Evolutionary conservation across 2,113 vertebrate species (phyloP), one percentile per base, ranked within the genome.

Genomic region (Cynocephalus volans): DNA sequence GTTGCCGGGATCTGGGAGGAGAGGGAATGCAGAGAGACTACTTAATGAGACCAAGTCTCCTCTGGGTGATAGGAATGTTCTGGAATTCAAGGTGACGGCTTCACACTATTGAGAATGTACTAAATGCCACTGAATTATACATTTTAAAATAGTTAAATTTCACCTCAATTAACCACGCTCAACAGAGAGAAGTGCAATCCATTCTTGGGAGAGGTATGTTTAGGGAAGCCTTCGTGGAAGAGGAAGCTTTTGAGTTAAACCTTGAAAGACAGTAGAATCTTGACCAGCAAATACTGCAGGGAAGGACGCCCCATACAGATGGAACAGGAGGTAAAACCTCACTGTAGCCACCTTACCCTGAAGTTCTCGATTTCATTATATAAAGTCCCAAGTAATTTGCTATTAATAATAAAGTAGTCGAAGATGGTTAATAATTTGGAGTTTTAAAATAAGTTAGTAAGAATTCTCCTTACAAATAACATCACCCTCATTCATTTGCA

Each of bases 371-470:
- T 50, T 52, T 87, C 8, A 26, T 41, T 75, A 80, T 26, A 77
- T 3, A 60, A 79, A 83, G 62, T 56, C 41, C 50, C 1, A 65
- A 69, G n/a, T 50, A 50, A 58, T 11, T 52, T 65, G 64, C 3
- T 90, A 52, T 28, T 72, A 17, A 50, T 90, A 95, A 87, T 52
- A 93, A 92, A 76, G 62, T 9, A 67, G 36, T 8, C 50, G 64
- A 54, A 50, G 28, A 67, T 21, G 36, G 52, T 56, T 26, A 79
- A 64, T 31, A 52, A 52, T 54, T 93, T 94, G n/a, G 21, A 62
- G 84, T 94, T 96, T 69, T 64, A 73, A 76, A 79, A 88, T 54
- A 81, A 84, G 70, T 90, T 15, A 69, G 18, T 65, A 56, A 79
- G 45, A 45, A 36, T n/a, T 65, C 33, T 72, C n/a, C 26, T 24